Evolutionary conservation across 2,797 vertebrate species (phyloP).

Genomic region (Pantherophis vulpinus): DNA sequence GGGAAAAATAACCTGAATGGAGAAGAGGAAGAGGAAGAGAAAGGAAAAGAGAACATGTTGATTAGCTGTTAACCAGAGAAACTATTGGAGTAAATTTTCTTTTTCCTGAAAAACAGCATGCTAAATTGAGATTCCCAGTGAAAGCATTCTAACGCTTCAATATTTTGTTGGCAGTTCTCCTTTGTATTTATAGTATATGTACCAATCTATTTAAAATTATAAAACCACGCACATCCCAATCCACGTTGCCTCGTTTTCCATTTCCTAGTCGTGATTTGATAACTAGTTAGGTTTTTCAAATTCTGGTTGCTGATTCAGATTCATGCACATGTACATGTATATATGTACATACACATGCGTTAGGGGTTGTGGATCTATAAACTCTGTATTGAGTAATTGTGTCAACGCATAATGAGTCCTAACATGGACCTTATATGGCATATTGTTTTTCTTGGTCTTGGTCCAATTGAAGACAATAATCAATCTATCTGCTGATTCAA

Average conservation of each 20-base stretch:
- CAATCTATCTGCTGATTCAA: not conserved
- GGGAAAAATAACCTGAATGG: not conserved
- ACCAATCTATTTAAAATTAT: not conserved
- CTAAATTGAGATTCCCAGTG: not conserved
- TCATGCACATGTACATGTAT: not conserved
- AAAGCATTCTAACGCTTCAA: not conserved
- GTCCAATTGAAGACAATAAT: not conserved
- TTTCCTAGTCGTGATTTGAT: not conserved
- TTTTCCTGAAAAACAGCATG: not conserved
- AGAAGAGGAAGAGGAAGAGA: not conserved
- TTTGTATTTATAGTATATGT: not conserved
- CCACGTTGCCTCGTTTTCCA: not conserved
- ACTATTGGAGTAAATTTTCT: not conserved
- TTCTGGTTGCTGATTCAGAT: not conserved
- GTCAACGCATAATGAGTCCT: not conserved
- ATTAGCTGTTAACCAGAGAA: not conserved
- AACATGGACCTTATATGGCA: not conserved
- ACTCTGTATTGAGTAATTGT: not conserved
- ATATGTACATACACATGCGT: not conserved
- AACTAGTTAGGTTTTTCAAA: not conserved
- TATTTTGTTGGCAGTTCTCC: not conserved
- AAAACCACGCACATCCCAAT: not conserved
- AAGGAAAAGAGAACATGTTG: not conserved
- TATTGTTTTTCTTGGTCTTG: not conserved
- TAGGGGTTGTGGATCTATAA: not conserved